These are phyloP conservation scores for Trachelus tabidus DNA, from an alignment of 2,888 invertebrate species.

Conservation along the genomic window DNA sequence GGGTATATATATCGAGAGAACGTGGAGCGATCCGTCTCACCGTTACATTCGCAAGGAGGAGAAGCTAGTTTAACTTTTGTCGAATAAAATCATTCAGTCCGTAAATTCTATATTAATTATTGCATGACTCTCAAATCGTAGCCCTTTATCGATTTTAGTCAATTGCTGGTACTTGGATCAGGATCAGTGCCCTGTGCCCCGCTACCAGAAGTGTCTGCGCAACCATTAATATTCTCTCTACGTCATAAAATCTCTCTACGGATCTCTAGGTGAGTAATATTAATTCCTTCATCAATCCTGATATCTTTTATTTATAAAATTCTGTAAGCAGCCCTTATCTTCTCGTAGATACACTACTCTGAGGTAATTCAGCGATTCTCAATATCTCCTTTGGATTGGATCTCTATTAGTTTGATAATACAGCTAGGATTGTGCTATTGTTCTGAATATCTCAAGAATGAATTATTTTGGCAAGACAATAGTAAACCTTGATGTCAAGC, in stretches of 20 bases:
- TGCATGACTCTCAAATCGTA: not conserved
- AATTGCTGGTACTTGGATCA: not conserved
- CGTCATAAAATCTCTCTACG: not conserved
- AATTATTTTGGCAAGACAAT: not conserved
- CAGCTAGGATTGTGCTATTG: not conserved
- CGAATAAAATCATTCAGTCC: not conserved
- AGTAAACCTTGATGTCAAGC: not conserved
- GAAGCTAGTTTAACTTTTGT: not conserved
- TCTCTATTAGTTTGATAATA: not conserved
- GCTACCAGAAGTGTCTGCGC: not conserved
- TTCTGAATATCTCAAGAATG: not conserved
- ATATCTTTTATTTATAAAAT: not conserved
- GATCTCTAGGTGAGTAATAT: not conserved
- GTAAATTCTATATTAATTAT: not conserved
- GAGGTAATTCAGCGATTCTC: not conserved
- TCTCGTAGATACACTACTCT: not conserved
- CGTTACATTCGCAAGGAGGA: constrained; percentile 21
- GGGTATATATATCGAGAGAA: constrained; percentile 18
- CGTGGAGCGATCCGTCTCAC: constrained; percentile 19
- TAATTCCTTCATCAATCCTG: not conserved
- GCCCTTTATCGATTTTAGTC: not conserved
- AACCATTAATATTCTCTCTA: not conserved
- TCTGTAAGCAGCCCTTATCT: not conserved
- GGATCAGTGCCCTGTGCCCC: not conserved
- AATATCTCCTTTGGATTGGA: not conserved